A percentile compares a stretch with the other conserved stretches of the same genome.
Evolutionary conservation across 2,888 invertebrate genomes (phyloP).

Genomic region (Pseudanteris insignis): DNA sequence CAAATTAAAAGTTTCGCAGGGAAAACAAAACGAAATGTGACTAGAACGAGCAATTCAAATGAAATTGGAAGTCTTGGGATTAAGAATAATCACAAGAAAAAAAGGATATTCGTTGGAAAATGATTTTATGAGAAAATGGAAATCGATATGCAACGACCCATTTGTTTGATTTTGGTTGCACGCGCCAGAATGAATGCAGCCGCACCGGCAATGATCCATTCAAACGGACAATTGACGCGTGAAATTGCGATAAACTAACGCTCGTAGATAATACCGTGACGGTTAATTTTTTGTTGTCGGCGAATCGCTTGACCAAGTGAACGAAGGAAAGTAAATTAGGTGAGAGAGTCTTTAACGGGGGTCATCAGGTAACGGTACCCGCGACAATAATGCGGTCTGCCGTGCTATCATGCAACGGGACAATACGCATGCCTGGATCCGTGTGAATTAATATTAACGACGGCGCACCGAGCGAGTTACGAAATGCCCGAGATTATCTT

Average conservation of each 20-base stretch:
- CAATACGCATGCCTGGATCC: conserved; percentile 3
- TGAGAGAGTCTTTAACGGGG: conserved; percentile 37
- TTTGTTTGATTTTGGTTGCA: too few relatives aligned
- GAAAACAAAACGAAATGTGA: too few relatives aligned
- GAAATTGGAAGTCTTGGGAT: too few relatives aligned
- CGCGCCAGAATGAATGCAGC: too few relatives aligned
- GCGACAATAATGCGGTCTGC: conserved; percentile 45
- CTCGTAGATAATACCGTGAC: conserved; percentile 3
- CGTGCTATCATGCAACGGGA: conserved; percentile 23
- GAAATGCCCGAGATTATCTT: conserved; percentile 29
- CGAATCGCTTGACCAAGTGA: conserved; percentile 2
- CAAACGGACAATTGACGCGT: conserved; percentile 6
- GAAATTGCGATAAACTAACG: conserved; percentile 14
- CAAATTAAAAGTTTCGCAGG: too few relatives aligned
- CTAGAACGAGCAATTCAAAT: too few relatives aligned
- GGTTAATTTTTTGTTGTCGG: conserved; percentile 5
- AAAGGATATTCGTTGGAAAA: too few relatives aligned
- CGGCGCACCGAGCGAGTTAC: conserved; percentile 7
- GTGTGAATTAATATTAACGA: conserved; percentile 33
- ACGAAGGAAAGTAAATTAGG: conserved; percentile 47
- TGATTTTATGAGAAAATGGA: too few relatives aligned
- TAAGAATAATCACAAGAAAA: too few relatives aligned
- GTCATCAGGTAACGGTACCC: conserved; percentile 48
- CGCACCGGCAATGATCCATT: background rate
- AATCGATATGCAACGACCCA: too few relatives aligned